These are phyloP conservation scores for Capra hircus DNA, from an alignment of 2,113 vertebrate genomes.

Conservation along the genomic window DNA sequence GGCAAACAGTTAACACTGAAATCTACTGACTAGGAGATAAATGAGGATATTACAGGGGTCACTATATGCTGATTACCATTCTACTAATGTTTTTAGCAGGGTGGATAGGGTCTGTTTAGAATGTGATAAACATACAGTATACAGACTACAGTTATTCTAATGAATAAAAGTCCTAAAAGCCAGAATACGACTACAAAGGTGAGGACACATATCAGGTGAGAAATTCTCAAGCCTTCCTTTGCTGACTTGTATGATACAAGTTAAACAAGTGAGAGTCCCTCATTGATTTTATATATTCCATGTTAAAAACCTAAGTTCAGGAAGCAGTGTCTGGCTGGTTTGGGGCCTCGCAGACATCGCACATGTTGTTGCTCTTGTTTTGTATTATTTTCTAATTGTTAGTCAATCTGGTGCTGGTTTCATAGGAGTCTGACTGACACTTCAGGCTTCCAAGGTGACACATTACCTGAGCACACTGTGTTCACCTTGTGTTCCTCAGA, in stretches of 20 bases:
- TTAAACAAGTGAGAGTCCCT: neutral
- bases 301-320: neutral
- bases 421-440: neutral
- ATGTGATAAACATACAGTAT: neutral
- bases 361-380: neutral
- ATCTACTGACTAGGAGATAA: neutral
- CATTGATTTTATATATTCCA: neutral
- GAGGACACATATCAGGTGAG: neutral
- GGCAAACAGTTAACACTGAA: neutral
- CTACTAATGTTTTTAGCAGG: neutral
- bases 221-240: neutral
- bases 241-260: neutral
- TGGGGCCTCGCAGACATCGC: neutral
- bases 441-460: neutral
- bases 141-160: neutral
- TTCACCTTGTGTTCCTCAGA: neutral
- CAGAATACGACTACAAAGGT: neutral
- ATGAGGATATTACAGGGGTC: neutral
- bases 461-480: neutral
- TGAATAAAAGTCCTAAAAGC: neutral
- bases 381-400: neutral
- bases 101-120: neutral
- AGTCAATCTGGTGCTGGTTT: neutral
- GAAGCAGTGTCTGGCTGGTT: neutral
- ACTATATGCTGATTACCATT: neutral